Evolutionary conservation across 2,797 vertebrate species (phyloP).

Genomic region (Falco naumanni): DNA sequence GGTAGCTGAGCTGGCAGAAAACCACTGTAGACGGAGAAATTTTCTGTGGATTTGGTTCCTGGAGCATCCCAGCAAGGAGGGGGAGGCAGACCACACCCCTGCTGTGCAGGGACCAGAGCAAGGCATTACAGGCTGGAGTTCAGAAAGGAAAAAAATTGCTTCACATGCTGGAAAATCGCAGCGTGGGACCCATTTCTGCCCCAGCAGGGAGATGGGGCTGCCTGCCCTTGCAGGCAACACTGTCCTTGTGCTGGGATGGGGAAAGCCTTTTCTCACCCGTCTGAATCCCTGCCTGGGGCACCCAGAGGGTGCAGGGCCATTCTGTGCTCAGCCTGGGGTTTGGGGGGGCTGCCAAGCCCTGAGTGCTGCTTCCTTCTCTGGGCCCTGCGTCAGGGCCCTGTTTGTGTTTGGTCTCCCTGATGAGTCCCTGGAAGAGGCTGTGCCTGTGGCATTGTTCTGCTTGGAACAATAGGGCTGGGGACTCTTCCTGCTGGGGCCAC

Average conservation of each 20-base stretch:
- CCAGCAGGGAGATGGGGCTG: not conserved
- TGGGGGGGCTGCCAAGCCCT: not conserved
- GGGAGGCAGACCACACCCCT: not conserved
- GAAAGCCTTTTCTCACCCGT: not conserved
- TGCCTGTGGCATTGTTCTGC: not conserved
- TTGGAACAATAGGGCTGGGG: not conserved
- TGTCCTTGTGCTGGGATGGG: fast-evolving
- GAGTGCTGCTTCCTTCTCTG: not conserved
- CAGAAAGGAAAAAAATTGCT: not conserved
- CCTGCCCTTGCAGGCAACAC: not conserved
- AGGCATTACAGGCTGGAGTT: not conserved
- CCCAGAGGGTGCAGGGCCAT: fast-evolving
- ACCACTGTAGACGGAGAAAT: not conserved
- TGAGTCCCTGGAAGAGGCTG: not conserved
- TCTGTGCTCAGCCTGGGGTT: fast-evolving
- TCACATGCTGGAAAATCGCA: not conserved
- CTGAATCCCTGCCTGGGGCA: fast-evolving
- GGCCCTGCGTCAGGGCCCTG: not conserved
- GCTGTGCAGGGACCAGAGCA: fast-evolving
- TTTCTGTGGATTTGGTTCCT: not conserved
- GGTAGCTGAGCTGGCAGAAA: not conserved
- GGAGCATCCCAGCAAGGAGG: not conserved
- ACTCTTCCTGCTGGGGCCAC: not conserved
- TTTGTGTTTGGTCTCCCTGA: not conserved
- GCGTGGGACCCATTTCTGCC: not conserved